phyloP scores from a whole-genome alignment of 2,797 vertebrate species.

The Echeneis naucrates region DNA sequence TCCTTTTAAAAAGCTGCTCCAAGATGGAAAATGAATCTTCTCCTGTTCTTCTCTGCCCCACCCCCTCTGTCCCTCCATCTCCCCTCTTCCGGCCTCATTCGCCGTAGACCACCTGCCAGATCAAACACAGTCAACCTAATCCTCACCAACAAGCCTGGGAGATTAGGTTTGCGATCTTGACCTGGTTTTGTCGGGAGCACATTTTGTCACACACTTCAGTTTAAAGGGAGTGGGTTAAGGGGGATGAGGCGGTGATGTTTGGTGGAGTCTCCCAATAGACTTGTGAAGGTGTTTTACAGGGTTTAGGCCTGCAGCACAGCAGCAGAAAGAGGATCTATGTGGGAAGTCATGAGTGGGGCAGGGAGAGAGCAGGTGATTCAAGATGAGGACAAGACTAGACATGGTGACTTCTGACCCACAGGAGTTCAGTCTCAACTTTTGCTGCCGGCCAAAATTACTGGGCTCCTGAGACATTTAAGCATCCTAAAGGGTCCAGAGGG shows the following conservation, averaged over 20 bases:
- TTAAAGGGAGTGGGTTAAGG: slow-evolving; percentile 39
- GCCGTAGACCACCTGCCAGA: slow-evolving; percentile 73
- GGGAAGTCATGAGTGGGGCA: slow-evolving; percentile 11
- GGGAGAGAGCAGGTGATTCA: slow-evolving; percentile 46
- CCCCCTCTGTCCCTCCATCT: slow-evolving; percentile 27
- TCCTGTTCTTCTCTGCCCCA: background rate
- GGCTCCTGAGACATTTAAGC: slow-evolving; percentile 40
- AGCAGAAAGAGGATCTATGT: slow-evolving; percentile 27
- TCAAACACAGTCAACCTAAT: slow-evolving; percentile 75
- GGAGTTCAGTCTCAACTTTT: slow-evolving; percentile 51
- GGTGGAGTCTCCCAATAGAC: slow-evolving; percentile 6
- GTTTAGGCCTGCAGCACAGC: slow-evolving; percentile 9
- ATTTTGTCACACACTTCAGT: slow-evolving; percentile 62
- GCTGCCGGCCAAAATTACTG: slow-evolving; percentile 58
- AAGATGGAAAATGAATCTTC: slow-evolving; percentile 56
- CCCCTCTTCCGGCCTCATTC: slow-evolving; percentile 19
- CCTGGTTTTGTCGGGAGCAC: slow-evolving; percentile 62
- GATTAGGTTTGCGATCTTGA: slow-evolving; percentile 72
- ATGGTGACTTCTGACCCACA: slow-evolving; percentile 56
- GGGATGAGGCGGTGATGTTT: slow-evolving; percentile 3
- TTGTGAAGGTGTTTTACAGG: slow-evolving; percentile 46
- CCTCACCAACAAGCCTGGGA: slow-evolving; percentile 65
- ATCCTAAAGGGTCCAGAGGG: slow-evolving; percentile 38
- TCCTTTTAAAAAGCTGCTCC: slow-evolving; percentile 29
- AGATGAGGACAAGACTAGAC: slow-evolving; percentile 56